Evolutionary conservation across 2,113 vertebrate species (phyloP), one percentile per base, ranked within the genome.

Genomic region (Tupaia tana): DNA sequence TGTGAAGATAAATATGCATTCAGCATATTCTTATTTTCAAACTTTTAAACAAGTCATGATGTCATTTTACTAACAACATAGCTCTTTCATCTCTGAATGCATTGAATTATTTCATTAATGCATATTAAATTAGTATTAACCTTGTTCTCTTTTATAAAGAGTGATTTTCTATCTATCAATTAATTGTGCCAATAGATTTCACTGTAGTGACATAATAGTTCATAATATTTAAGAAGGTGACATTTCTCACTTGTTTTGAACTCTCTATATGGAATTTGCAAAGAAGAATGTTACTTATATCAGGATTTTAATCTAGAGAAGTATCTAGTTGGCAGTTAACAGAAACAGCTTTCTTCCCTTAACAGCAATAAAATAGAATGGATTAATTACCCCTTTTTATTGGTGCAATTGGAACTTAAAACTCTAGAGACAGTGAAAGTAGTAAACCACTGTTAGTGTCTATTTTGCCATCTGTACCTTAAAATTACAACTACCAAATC

Each of bases 331-430:
- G 91, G 88, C 93, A 98, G 96, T 98, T 98, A 98, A 96, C 94
- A 85, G 66, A 96, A 98, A 97, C 31, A 83, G 81, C 90, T 95
- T 96, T 94, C 74, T 97, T 97, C 98, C 97, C 97, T 86, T 92
- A 98, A 93, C 89, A 96, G 95, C 90, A 96, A 97, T 98, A 98
- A 98, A 98, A 69, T 43, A 97, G 73, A 98, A 98, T 97, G 86
- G 86, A 97, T 96, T 98, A 98, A 98, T 98, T 98, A 98, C 87
- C 89, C 75, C 74, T 93, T 98, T 98, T 98, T 98, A 98, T 98
- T 97, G 97, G 96, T 97, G 91, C 93, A 98, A 97, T 98, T 98
- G 96, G 91, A 98, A 98, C 95, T 92, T 96, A 97, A 98, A 96
- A 95, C 98, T 97, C 97, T 67, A 90, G 97, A 98, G 97, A 98